Percentiles rank a stretch among this genome's conserved stretches.
Evolutionary conservation across 2,888 invertebrate species (phyloP).

Genomic region (Hemistola chrysoprasaria): DNA sequence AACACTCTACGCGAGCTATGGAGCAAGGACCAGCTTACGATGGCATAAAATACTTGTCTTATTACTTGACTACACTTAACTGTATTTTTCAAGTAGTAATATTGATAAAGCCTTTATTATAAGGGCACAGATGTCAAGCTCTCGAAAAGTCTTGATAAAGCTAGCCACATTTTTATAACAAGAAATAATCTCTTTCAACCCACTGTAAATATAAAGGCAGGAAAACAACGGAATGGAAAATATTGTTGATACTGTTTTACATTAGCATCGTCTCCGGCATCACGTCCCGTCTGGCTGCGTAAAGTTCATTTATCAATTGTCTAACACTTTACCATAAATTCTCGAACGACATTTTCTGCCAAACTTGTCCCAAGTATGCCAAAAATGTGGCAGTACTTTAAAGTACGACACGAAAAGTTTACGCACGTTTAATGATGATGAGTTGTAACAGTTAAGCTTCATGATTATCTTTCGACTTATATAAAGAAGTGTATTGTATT

Average conservation of each 20-base stretch:
- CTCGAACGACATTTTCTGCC: constrained; percentile 47
- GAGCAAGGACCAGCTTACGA: constrained; percentile 37
- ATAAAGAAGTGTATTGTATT: constrained; percentile 32
- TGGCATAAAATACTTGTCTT: constrained; percentile 28
- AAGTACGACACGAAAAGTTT: constrained; percentile 35
- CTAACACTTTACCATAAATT: constrained; percentile 55
- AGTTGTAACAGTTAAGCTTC: constrained; percentile 32
- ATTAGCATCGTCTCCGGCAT: constrained; percentile 58
- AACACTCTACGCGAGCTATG: constrained; percentile 40
- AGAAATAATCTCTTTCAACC: constrained; percentile 26
- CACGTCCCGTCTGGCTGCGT: constrained; percentile 55
- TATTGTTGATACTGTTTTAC: constrained; percentile 56
- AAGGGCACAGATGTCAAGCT: constrained; percentile 2
- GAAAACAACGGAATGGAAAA: constrained; percentile 47
- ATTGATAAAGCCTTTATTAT: no score
- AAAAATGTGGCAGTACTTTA: constrained; percentile 40
- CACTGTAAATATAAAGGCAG: constrained; percentile 37
- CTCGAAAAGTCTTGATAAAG: constrained; percentile 12
- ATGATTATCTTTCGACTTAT: constrained; percentile 39
- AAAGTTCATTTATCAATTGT: constrained; percentile 66
- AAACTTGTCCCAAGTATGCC: constrained; percentile 43
- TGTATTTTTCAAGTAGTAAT: constrained; percentile 5
- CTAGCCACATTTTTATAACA: constrained; percentile 18
- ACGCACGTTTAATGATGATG: constrained; percentile 35
- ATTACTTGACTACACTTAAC: constrained; percentile 13